Evolutionary conservation across 2,113 vertebrate genomes (phyloP), one percentile per base, ranked within the genome.

Genomic region (Taxidea taxus): DNA sequence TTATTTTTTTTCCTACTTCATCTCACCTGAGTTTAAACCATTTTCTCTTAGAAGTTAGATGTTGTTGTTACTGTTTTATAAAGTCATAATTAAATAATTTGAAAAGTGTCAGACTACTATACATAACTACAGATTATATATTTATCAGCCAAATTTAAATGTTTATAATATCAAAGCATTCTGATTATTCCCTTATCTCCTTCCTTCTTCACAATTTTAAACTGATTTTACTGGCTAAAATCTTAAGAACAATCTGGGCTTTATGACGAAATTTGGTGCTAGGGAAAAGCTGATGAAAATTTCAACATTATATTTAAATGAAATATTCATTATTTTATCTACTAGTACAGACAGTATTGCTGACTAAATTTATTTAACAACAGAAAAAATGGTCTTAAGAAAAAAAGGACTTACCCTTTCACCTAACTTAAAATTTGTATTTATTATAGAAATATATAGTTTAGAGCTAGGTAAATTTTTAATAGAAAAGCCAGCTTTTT

Each of bases 241-340:
- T 64, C 39, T 87, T 90, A 70, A 96, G 72, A 95, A 94, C 68
- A 1, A 81, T 68, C 47, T 93, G 66, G 44, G 56, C 27, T 93
- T 85, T 86, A 85, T 29, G 72, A 56, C 77, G 94, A 97, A 64
- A 91, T 44, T 2, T 93, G 51, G 31, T 85, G 31, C 21, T 93
- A 72, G 72, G 70, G 94, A n/a, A 97, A 95, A 96, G 62, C 8
- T 42, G 39, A 42, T 90, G 16, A 97, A 96, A 92, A 90, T 90
- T 96, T 95, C 31, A 92, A 56, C 49, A 60, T 74, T 86, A 64
- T 82, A 72, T 89, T 88, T 87, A 6, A 83, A 94, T 93, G 77
- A 95, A 96, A 94, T 93, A 95, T 96, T 88, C 58, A 93, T 95
- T 96, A 91, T 70, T 91, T 97, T 96, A 91, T 68, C 74, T 94